These are phyloP conservation scores for Ceratitis capitata DNA, from an alignment of 1,140 invertebrate genomes.

Conservation along the genomic window DNA sequence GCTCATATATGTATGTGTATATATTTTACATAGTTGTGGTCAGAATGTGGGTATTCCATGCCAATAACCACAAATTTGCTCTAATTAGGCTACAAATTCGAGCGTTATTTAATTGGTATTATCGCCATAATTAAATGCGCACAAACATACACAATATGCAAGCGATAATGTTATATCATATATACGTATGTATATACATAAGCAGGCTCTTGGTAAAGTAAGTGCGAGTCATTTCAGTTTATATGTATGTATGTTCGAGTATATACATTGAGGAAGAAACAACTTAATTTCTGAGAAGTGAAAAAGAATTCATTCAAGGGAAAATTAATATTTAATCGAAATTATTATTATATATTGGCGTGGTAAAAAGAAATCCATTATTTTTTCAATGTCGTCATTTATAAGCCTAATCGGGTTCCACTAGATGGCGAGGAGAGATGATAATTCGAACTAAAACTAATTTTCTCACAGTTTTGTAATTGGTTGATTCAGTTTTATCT, in stretches of 20 bases:
- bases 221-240: not conserved
- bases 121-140: slow-evolving; percentile 10
- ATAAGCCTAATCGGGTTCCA: no score
- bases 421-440: no score
- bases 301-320: not conserved
- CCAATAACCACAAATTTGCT: slow-evolving; percentile 39
- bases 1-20: not conserved
- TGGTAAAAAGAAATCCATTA: no score
- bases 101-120: slow-evolving; percentile 40
- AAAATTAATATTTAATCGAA: no score
- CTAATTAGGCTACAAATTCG: slow-evolving; percentile 39
- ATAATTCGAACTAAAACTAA: no score
- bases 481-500: no score
- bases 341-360: no score
- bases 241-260: not conserved
- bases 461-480: no score
- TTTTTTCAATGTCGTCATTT: no score
- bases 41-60: slow-evolving; percentile 23
- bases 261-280: not conserved
- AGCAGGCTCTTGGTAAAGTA: not conserved
- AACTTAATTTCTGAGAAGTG: not conserved
- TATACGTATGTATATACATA: not conserved
- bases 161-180: not conserved
- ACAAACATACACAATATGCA: not conserved
- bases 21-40: not conserved